Evolutionary conservation across 2,797 vertebrate species (phyloP), one percentile per base, ranked within the genome.

Genomic region (Phoxinus dragarum): DNA sequence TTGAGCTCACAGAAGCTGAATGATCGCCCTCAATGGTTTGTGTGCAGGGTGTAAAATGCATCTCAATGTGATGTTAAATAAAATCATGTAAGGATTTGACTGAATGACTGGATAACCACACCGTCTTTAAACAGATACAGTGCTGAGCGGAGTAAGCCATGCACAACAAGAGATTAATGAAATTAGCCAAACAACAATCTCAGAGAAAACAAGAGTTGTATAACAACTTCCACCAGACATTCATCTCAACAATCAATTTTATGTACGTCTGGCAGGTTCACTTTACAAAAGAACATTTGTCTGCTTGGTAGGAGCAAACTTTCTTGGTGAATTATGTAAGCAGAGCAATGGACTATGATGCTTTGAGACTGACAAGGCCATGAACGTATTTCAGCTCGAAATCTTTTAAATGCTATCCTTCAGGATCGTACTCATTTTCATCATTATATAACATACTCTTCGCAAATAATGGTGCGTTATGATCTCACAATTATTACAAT

Each of bases 31-130:
- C 36, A 80, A 83, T 81, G 54, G 72, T 67, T 76, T 67, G 54
- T 72, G 47, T 34, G 52, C 14, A 44, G 66, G 49, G 54, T 85
- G 71, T 85, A 77, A 85, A 71, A 49, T 19, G 82, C 12, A 54
- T 59, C 73, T 40, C 54, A 64, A 44, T 68, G 59, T 75, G 68
- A 82, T 81, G 78, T 85, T 77, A 64, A 72, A 40, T 52, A 77
- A 81, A 87, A 80, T 81, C 78, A 64, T n/a, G 78, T 49, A 76
- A 69, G 38, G 78, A 23, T 84, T 81, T 76, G 52, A 84, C 68
- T 75, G 82, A 81, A 84, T 84, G 77, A 84, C 52, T 81, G 54
- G 71, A 73, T 56, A 80, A 66, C 59, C 36, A n/a, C 27, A 59
- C 49, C 52, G 49, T 49, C 61, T 75, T 73, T 75, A 23, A 76